A percentile compares a stretch with the other conserved stretches of the same genome.
These are phyloP conservation scores for Herminia tarsipennalis DNA, from an alignment of 2,888 invertebrate species.

Conservation along the genomic window DNA sequence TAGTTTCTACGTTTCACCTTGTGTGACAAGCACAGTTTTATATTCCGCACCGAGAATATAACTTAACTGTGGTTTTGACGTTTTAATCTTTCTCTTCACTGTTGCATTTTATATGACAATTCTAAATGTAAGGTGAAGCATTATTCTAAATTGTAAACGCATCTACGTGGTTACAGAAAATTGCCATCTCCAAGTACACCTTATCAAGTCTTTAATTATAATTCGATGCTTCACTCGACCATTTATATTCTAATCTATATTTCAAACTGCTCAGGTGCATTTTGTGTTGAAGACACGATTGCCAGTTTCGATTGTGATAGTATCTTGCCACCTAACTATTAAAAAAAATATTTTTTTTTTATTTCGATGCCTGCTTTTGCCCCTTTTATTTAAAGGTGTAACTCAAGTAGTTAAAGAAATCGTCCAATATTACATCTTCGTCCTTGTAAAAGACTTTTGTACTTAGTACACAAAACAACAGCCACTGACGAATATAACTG, in stretches of 20 bases:
- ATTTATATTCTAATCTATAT: constrained; percentile 36
- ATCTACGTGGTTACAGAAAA: neutral
- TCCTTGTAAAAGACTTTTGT: constrained; percentile 82
- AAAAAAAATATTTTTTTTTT: constrained; percentile 52
- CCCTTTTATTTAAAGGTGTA: constrained; percentile 50
- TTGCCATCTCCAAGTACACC: neutral
- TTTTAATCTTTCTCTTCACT: constrained; percentile 44
- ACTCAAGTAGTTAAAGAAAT: constrained; percentile 69
- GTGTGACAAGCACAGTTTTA: constrained; percentile 54
- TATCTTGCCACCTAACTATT: constrained; percentile 76
- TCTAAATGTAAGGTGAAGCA: constrained; percentile 22
- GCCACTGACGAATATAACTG: constrained; percentile 61
- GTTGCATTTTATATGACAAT: constrained; percentile 42
- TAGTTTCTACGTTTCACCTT: constrained; percentile 41
- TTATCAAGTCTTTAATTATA: constrained; percentile 7
- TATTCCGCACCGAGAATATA: constrained; percentile 55
- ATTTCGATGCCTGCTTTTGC: constrained; percentile 62
- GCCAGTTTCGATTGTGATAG: constrained; percentile 76
- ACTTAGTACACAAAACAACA: constrained; percentile 71
- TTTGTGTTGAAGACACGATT: constrained; percentile 60
- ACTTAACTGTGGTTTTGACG: constrained; percentile 50
- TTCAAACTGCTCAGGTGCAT: constrained; percentile 57
- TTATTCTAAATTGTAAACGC: constrained; percentile 8
- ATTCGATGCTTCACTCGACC: constrained; percentile 18
- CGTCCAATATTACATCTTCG: constrained; percentile 84